These are phyloP conservation scores for Clarias laeviceps DNA, from an alignment of 2,797 vertebrate species.

Conservation along the genomic window DNA sequence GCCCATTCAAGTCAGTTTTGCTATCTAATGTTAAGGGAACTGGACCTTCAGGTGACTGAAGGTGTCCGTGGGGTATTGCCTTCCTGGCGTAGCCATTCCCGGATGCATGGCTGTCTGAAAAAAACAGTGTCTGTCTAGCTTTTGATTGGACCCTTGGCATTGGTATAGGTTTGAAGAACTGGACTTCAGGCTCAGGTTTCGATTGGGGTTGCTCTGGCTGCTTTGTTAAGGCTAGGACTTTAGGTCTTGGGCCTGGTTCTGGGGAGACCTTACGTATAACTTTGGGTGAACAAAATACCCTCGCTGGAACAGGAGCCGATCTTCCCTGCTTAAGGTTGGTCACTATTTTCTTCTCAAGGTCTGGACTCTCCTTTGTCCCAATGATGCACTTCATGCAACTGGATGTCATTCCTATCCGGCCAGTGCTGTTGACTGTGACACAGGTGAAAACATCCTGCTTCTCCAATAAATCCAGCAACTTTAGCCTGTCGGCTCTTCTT, in stretches of 20 bases:
- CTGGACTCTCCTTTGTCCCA: conserved; percentile 83
- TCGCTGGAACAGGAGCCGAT: conserved; percentile 40
- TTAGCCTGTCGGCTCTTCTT: conserved; percentile 74
- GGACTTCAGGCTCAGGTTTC: conserved; percentile 52
- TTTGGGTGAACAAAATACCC: conserved; percentile 39
- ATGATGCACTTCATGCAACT: conserved; percentile 91
- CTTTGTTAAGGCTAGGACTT: conserved; percentile 43
- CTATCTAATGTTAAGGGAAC: conserved; percentile 64
- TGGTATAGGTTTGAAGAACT: conserved; percentile 49
- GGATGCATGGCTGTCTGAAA: conserved; percentile 54
- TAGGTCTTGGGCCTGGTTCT: conserved; percentile 41
- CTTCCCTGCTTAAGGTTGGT: conserved; percentile 10
- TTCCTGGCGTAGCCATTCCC: conserved; percentile 61
- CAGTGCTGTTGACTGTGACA: conserved; percentile 81
- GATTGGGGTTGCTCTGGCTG: conserved; percentile 50
- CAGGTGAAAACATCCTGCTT: conserved; percentile 80
- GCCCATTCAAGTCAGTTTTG: conserved; percentile 69
- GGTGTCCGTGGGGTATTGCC: conserved; percentile 61
- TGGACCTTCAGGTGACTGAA: conserved; percentile 60
- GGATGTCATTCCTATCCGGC: conserved; percentile 85
- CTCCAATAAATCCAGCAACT: conserved; percentile 69
- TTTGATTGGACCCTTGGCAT: conserved; percentile 58
- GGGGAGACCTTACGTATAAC: conserved; percentile 54
- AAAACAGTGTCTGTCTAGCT: conserved; percentile 65
- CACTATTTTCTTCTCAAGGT: conserved; percentile 74